These are phyloP conservation scores for Paragorgia papillata DNA, from an alignment of 92 coral and sea anemone genomes.

Conservation along the genomic window DNA sequence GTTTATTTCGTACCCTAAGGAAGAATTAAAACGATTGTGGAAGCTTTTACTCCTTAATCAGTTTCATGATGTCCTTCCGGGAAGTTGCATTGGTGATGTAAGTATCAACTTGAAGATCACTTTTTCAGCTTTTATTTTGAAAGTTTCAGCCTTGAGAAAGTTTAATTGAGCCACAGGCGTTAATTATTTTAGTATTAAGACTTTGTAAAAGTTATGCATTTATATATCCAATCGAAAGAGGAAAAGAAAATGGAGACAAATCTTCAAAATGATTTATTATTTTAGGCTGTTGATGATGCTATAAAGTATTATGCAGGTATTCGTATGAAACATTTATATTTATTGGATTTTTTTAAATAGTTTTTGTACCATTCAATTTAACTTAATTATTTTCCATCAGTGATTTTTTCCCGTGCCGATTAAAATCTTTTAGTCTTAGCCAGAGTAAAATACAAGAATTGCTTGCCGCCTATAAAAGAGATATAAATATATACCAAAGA, in stretches of 20 bases:
- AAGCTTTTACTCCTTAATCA: slow-evolving; percentile 89
- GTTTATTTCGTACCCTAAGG: slow-evolving; percentile 58
- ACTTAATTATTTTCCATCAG: too few relatives aligned
- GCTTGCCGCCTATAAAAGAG: too few relatives aligned
- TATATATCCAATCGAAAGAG: too few relatives aligned
- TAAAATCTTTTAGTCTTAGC: too few relatives aligned
- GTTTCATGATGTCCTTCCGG: slow-evolving; percentile 98
- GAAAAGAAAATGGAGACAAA: neutral
- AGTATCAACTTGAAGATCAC: slow-evolving; percentile 8
- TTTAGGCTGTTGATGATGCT: slow-evolving; percentile 92
- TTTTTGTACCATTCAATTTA: neutral
- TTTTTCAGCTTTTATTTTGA: neutral
- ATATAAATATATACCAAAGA: too few relatives aligned
- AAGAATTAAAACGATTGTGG: slow-evolving; percentile 75
- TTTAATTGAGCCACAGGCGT: too few relatives aligned
- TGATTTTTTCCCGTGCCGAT: too few relatives aligned
- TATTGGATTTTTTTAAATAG: neutral
- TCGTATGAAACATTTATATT: neutral
- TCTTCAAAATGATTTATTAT: neutral
- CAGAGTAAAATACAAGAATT: too few relatives aligned
- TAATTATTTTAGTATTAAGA: too few relatives aligned
- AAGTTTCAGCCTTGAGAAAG: too few relatives aligned
- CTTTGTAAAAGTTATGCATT: too few relatives aligned
- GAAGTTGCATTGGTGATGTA: slow-evolving; percentile 87
- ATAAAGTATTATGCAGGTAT: slow-evolving; percentile 70